Base-by-base conservation (phyloP, 1,140 invertebrate genomes). In the Elymnias hypermnestra region DNA sequence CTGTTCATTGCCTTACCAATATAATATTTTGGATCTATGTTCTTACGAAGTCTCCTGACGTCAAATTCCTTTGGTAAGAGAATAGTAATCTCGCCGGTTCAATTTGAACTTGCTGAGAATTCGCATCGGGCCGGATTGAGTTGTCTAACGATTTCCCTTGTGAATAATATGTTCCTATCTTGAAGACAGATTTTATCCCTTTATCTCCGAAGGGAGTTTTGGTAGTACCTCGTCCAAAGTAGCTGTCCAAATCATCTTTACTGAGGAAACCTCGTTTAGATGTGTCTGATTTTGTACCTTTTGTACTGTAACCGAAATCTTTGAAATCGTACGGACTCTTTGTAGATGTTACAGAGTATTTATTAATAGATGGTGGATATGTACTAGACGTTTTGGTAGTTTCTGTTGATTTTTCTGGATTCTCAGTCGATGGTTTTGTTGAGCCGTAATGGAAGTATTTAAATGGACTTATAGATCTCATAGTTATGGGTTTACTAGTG, bases 321-420 rank as follows among this genome's bases (percentile, higher is more conserved):
- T 88, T 76, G 55, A 88, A 89, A 55, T 88, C 83, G 62, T 89
- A 89, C 5, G 88, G 87, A 40, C 79, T 88, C 60, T 71, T 86
- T 7, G 86, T 88, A 14, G 86, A 79, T 3, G 78, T 75, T 36
- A 85, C 69, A 5, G 81, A 86, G 53, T 82, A 87, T 59, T 74
- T 75, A 52, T 79, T 75, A 42, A 83, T 51, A 21, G 72, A 58
- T 57, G 77, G 56, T 46, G 72, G 63, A 52, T 66, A 71, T 26
- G 70, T 64, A 33, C 29, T 33, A 19, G 57, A 31, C 8, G 46
- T 13, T 54, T 59, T 53, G 31, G 58, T 56, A 1, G 54, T 44
- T 39, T 71, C 59, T 18, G 62, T 67, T 4, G 57, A 52, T 42
- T 62, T 72, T 36, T 70, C 63, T 10, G 65, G 67, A 47, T 53